Conservation (phyloP, 2,797 vertebrate genomes). For the Hoplostethus atlanticus region DNA sequence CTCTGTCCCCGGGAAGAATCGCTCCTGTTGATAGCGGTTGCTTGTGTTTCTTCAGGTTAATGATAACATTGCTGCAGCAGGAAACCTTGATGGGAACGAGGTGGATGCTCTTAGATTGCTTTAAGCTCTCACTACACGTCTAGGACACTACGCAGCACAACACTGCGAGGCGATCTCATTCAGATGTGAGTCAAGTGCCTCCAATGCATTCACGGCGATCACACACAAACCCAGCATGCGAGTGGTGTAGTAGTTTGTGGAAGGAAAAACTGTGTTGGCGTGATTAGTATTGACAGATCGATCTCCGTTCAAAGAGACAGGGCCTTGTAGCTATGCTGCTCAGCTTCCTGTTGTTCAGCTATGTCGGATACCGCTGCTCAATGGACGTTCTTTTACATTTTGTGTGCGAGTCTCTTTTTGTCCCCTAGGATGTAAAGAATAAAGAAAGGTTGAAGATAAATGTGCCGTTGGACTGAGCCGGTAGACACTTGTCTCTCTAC, state of each 20-base stretch:
- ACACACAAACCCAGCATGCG: neutral
- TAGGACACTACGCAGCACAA: neutral
- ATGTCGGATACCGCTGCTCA: neutral
- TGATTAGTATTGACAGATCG: too few species aligned
- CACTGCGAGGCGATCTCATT: neutral
- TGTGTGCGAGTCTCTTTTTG: slow-evolving; percentile 6
- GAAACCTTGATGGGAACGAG: neutral
- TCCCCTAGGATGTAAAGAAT: neutral
- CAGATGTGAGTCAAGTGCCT: neutral
- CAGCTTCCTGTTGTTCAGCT: slow-evolving; percentile 6
- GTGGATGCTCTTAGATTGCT: neutral
- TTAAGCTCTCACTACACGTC: neutral
- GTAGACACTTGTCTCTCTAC: slow-evolving; percentile 26
- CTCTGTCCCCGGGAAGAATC: neutral
- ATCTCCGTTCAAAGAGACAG: too few species aligned
- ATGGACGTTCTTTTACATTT: slow-evolving; percentile 16
- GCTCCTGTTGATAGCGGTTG: too few species aligned
- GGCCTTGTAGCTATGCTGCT: neutral
- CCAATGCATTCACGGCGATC: neutral
- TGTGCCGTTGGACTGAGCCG: slow-evolving; percentile 31
- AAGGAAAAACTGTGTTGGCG: neutral
- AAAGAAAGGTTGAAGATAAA: slow-evolving; percentile 25
- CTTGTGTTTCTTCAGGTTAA: neutral
- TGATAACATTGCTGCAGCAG: neutral
- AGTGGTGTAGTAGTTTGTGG: neutral